Conservation (phyloP, 1,140 invertebrate genomes). For the Rhyacophila brunnea region DNA sequence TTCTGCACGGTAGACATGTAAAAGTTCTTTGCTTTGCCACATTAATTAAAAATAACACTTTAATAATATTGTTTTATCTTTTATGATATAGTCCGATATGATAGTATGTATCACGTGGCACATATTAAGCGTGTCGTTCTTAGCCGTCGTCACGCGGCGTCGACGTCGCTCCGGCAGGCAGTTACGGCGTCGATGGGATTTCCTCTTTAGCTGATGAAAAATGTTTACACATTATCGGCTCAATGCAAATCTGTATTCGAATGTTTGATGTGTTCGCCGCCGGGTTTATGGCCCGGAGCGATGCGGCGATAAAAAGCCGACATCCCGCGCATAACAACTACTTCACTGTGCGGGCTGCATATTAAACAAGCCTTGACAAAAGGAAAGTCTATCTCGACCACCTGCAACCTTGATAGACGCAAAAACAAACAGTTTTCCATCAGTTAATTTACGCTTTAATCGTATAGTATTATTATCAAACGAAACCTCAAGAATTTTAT, state of each 20-base stretch:
- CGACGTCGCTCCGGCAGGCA: not conserved
- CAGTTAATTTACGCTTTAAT: too few species aligned
- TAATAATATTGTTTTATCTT: too few species aligned
- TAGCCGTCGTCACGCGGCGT: not conserved
- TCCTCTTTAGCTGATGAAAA: slow-evolving; percentile 26
- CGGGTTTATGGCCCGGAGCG: slow-evolving; percentile 26
- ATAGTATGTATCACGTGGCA: too few species aligned
- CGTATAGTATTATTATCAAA: too few species aligned
- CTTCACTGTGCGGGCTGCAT: slow-evolving; percentile 7
- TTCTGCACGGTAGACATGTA: too few species aligned
- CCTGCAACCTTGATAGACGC: too few species aligned
- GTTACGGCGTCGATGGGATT: not conserved
- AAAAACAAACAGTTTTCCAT: too few species aligned
- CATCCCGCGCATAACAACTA: slow-evolving; percentile 28
- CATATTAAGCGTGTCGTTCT: too few species aligned
- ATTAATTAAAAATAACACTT: too few species aligned
- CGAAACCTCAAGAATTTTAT: too few species aligned
- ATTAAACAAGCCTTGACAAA: slow-evolving; percentile 24
- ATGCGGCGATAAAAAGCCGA: slow-evolving; percentile 28
- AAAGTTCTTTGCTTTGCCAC: too few species aligned
- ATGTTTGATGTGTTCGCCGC: slow-evolving; percentile 31
- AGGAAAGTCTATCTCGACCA: slow-evolving; percentile 5
- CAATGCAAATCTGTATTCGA: slow-evolving; percentile 35
- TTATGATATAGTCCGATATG: too few species aligned
- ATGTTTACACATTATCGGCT: slow-evolving; percentile 34